Conservation (phyloP, 53 echinoderm and acorn worm genomes). For the Holothuria leucospilota region DNA sequence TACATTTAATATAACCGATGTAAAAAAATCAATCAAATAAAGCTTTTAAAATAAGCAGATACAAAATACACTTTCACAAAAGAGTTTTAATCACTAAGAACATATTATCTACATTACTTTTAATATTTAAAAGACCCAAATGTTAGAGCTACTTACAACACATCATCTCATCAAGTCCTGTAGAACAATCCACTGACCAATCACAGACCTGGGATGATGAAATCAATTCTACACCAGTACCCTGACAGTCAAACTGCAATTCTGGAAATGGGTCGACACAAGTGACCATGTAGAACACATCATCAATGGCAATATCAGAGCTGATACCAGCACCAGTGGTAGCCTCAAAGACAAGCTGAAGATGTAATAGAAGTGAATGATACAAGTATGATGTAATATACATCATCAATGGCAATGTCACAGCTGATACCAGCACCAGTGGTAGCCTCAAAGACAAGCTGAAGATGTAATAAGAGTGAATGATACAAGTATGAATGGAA, state of each 20-base stretch:
- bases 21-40: too few relatives aligned
- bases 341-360: constrained; percentile 7
- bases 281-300: not conserved
- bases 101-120: too few relatives aligned
- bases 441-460: too few relatives aligned
- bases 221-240: not conserved
- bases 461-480: too few relatives aligned
- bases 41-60: too few relatives aligned
- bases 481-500: not conserved
- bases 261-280: not conserved
- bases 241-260: not conserved
- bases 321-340: not conserved
- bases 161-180: not conserved
- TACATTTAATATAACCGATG: too few relatives aligned
- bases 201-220: not conserved
- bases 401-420: not conserved
- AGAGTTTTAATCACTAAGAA: too few relatives aligned
- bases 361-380: too few relatives aligned
- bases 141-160: not conserved
- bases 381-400: not conserved
- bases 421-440: too few relatives aligned
- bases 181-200: not conserved
- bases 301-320: constrained; percentile 18
- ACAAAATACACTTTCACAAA: too few relatives aligned
- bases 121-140: not conserved